phyloP scores from a whole-genome alignment of 2,888 invertebrate species.

The Polia nebulosa region DNA sequence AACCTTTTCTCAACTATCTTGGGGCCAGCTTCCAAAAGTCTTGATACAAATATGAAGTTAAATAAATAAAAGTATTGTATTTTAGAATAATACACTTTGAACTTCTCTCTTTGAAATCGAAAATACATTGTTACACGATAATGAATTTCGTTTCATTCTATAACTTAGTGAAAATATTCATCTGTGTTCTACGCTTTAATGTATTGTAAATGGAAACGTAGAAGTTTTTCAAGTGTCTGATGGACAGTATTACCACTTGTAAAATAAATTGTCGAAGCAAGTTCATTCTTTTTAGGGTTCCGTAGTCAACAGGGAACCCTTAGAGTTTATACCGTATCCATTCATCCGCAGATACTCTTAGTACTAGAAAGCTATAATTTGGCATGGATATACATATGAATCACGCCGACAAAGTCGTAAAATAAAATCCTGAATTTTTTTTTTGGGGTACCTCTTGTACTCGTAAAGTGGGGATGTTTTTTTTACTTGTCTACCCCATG shows the following conservation, averaged over 20 bases:
- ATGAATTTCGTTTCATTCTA: not conserved
- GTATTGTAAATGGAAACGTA: conserved; percentile 25
- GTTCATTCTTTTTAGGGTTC: conserved; percentile 41
- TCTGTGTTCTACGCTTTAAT: not conserved
- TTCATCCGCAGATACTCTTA: too few relatives aligned
- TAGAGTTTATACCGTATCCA: too few relatives aligned
- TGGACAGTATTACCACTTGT: conserved; percentile 34
- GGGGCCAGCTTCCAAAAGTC: too few relatives aligned
- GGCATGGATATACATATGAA: too few relatives aligned
- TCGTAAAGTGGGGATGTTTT: too few relatives aligned
- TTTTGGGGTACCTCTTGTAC: too few relatives aligned
- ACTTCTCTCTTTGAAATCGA: not conserved
- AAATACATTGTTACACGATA: conserved; percentile 6
- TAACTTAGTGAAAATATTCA: not conserved
- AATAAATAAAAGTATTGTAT: not conserved
- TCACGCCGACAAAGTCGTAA: too few relatives aligned
- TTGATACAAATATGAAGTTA: not conserved
- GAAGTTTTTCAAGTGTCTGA: conserved; percentile 33
- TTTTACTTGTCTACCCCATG: too few relatives aligned
- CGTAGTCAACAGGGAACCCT: too few relatives aligned
- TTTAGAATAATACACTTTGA: not conserved
- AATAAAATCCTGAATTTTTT: too few relatives aligned
- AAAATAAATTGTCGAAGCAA: conserved; percentile 45
- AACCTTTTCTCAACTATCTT: too few relatives aligned
- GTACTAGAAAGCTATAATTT: too few relatives aligned